A percentile compares a stretch with the other conserved stretches of the same genome.
These are phyloP conservation scores for Metacarcinus magister DNA, from an alignment of 2,888 invertebrate species.

Conservation along the genomic window DNA sequence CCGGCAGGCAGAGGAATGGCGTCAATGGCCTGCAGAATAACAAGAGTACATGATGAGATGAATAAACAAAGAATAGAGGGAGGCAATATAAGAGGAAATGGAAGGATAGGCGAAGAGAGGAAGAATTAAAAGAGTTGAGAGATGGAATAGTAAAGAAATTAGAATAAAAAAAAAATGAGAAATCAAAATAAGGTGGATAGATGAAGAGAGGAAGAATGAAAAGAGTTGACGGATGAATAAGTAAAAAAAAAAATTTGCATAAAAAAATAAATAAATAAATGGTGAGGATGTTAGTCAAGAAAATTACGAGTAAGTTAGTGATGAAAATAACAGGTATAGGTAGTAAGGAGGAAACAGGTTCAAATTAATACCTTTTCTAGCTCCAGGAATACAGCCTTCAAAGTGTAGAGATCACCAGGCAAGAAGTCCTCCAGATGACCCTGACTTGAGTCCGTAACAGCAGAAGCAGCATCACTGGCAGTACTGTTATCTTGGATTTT, in stretches of 20 bases:
- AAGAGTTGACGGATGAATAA: too few species aligned
- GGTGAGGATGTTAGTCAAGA: neutral
- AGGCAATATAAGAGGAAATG: neutral
- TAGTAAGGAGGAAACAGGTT: neutral
- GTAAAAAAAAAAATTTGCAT: conserved; percentile 88
- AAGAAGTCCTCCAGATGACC: conserved; percentile 88
- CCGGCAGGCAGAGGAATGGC: conserved; percentile 67
- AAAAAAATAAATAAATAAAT: too few species aligned
- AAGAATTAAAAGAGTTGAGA: neutral
- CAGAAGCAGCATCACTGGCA: conserved; percentile 65
- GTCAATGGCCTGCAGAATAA: conserved; percentile 75
- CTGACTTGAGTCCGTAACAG: conserved; percentile 59
- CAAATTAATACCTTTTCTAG: conserved; percentile 87
- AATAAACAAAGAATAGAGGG: neutral
- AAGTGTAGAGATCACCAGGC: conserved; percentile 90
- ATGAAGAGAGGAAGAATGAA: neutral
- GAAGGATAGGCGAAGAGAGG: neutral
- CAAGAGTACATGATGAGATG: neutral
- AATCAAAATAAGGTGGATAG: neutral
- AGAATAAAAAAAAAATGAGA: neutral
- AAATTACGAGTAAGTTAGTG: neutral
- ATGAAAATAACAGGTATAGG: neutral
- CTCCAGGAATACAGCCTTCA: conserved; percentile 92
- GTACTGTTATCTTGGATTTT: conserved; percentile 81
- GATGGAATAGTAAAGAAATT: neutral